A percentile compares a stretch with the other conserved stretches of the same genome.
phyloP scores from a whole-genome alignment of 2,888 invertebrate species.

The Mantis religiosa region DNA sequence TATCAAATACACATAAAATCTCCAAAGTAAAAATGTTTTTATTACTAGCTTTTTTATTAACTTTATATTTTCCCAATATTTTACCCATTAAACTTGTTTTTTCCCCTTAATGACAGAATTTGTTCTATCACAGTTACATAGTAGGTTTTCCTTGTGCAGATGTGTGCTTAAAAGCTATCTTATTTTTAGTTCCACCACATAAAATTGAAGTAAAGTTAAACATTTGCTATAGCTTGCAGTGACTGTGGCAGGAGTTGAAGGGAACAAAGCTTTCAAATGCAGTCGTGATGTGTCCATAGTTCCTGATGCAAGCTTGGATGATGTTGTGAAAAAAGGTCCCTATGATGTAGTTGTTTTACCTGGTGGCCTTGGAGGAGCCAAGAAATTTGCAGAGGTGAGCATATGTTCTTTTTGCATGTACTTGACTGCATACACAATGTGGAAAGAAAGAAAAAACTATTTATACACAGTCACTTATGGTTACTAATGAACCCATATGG shows the following conservation, averaged over 20 bases:
- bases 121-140: too few relatives aligned
- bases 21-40: too few relatives aligned
- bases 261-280: slow-evolving; percentile 65
- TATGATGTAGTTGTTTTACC: slow-evolving; percentile 83
- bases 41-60: too few relatives aligned
- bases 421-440: not conserved
- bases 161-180: too few relatives aligned
- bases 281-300: slow-evolving; percentile 77
- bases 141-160: too few relatives aligned
- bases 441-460: not conserved
- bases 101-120: too few relatives aligned
- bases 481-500: too few relatives aligned
- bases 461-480: too few relatives aligned
- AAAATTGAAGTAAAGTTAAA: not conserved
- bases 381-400: slow-evolving; percentile 63
- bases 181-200: too few relatives aligned
- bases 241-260: slow-evolving; percentile 76
- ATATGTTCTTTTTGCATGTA: not conserved
- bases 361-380: slow-evolving; percentile 82
- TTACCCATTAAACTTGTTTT: too few relatives aligned
- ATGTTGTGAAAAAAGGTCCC: slow-evolving; percentile 50
- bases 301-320: slow-evolving; percentile 69
- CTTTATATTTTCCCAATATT: too few relatives aligned
- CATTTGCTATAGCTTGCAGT: slow-evolving; percentile 60
- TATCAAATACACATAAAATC: too few relatives aligned